A percentile compares a stretch with the other conserved stretches of the same genome.
Conservation (phyloP, 2,797 vertebrate genomes). For the Chiropotes sagulatus region DNA sequence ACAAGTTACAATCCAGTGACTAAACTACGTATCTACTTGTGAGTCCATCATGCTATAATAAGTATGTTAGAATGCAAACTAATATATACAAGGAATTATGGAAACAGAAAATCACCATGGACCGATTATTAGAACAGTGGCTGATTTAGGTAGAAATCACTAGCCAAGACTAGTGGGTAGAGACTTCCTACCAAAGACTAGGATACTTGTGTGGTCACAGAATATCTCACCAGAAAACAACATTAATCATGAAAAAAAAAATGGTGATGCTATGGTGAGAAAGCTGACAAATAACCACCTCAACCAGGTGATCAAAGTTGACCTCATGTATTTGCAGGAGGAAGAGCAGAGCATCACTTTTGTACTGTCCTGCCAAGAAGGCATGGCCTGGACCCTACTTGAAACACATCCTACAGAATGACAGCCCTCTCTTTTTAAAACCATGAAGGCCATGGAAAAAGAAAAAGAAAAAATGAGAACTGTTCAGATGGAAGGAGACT, state of each 20-base stretch:
- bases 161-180: background rate
- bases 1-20: background rate
- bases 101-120: background rate
- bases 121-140: background rate
- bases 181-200: background rate
- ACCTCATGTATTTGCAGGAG: fast-evolving
- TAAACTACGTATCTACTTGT: background rate
- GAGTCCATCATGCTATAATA: background rate
- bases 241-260: background rate
- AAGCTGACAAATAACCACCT: background rate
- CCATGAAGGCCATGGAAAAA: background rate
- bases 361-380: background rate
- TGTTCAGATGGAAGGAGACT: background rate
- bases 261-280: background rate
- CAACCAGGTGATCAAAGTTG: background rate
- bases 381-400: background rate
- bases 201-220: background rate
- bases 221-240: background rate
- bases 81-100: background rate
- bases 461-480: background rate
- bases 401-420: background rate
- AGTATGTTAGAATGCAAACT: background rate
- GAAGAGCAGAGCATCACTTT: background rate
- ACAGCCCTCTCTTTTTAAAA: background rate
- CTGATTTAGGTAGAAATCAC: background rate